Conservation (phyloP, 1,140 invertebrate species). For the Drosophila suzukii region DNA sequence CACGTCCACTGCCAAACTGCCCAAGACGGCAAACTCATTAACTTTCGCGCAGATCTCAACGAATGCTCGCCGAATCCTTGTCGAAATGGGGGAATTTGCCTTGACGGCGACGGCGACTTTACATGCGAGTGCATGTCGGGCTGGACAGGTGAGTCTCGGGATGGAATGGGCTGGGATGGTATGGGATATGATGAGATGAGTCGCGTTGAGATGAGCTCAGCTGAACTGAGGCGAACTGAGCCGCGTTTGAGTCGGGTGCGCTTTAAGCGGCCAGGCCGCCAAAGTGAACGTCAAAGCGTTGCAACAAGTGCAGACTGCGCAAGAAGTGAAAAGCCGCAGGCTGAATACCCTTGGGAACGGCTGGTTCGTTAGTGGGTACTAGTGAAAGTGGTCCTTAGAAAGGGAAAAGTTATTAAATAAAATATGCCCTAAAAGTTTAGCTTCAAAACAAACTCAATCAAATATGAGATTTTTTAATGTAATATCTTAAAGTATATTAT, state of each 20-base stretch:
- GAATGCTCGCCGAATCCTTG: constrained; percentile 92
- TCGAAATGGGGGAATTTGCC: constrained; percentile 91
- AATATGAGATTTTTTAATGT: no score
- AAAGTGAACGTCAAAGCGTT: constrained; percentile 71
- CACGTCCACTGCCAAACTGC: constrained; percentile 5
- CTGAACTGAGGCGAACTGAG: constrained; percentile 28
- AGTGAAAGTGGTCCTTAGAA: not conserved
- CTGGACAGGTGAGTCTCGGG: constrained; percentile 88
- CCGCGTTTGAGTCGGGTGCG: constrained; percentile 19
- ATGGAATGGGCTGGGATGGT: constrained; percentile 15
- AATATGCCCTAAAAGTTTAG: no score
- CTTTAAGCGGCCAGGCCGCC: constrained; percentile 47
- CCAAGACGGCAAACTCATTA: constrained; percentile 70
- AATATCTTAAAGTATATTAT: no score
- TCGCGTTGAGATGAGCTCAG: constrained; percentile 14
- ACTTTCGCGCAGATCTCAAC: constrained; percentile 89
- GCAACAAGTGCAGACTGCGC: constrained; percentile 61
- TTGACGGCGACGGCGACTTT: constrained; percentile 90
- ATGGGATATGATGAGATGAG: not conserved
- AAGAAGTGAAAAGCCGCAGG: not conserved
- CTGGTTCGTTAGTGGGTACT: not conserved
- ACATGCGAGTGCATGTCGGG: constrained; percentile 90
- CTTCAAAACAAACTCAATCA: no score
- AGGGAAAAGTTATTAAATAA: not conserved
- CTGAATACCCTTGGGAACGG: constrained; percentile 15